A percentile compares a stretch with the other conserved stretches of the same genome.
Conservation (phyloP, 2,888 invertebrate species). For the Hypselothyrea guttata region DNA sequence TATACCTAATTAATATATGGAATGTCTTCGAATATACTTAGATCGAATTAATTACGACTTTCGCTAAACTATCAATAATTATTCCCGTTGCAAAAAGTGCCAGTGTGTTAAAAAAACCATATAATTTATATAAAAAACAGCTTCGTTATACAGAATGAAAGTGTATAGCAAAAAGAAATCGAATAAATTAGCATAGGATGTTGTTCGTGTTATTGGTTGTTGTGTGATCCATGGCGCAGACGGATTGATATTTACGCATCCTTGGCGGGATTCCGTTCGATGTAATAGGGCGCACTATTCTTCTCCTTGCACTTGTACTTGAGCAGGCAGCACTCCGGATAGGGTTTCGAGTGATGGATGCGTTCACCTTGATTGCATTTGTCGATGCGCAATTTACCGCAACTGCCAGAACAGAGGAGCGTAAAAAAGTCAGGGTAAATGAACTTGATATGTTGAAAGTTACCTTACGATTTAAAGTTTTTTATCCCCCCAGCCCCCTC, state of each 20-base stretch:
- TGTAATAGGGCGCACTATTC: constrained; percentile 71
- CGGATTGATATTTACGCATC: constrained; percentile 17
- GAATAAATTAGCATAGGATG: constrained; percentile 53
- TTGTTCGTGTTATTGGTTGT: background rate
- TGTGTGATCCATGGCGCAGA: background rate
- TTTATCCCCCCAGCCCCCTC: no score
- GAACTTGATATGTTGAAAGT: background rate
- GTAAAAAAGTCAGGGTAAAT: constrained; percentile 5
- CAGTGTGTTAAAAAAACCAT: constrained; percentile 6
- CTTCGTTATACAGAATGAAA: constrained; percentile 36
- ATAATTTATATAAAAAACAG: constrained; percentile 27
- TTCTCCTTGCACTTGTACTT: constrained; percentile 78
- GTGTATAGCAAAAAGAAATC: constrained; percentile 37
- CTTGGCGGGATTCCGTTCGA: constrained; percentile 66
- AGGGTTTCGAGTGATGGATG: constrained; percentile 70
- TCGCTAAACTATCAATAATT: no score
- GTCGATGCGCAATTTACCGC: constrained; percentile 75
- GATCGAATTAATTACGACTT: no score
- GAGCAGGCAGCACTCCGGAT: constrained; percentile 78
- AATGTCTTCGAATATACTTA: no score
- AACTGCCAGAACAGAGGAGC: constrained; percentile 65
- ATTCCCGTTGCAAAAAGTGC: background rate
- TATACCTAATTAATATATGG: no score
- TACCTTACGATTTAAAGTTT: background rate
- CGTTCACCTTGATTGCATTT: constrained; percentile 80